A percentile compares a stretch with the other conserved stretches of the same genome.
These are phyloP conservation scores for Nesoenas mayeri DNA, from an alignment of 2,113 vertebrate species.

Conservation along the genomic window DNA sequence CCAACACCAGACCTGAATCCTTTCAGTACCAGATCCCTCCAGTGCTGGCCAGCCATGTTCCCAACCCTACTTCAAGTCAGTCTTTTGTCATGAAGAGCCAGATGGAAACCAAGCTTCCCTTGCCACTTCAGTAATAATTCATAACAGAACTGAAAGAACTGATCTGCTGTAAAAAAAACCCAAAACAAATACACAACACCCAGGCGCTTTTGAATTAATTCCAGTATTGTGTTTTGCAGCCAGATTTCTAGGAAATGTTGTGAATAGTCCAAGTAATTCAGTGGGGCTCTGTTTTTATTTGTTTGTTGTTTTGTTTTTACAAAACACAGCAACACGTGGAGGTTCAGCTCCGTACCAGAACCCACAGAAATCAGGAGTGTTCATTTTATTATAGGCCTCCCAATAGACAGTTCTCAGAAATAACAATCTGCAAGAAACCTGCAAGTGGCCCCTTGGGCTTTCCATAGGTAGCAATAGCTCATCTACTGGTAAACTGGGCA, in stretches of 20 bases:
- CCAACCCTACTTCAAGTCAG: not conserved
- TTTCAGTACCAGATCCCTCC: not conserved
- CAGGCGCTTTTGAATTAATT: constrained; percentile 57
- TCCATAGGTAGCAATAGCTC: not conserved
- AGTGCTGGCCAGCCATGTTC: not conserved
- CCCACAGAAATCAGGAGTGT: not conserved
- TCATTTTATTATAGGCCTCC: not conserved
- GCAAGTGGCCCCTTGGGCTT: not conserved
- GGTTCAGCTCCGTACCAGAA: not conserved
- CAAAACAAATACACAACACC: not conserved
- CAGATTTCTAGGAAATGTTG: constrained; percentile 65
- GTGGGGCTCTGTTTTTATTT: not conserved
- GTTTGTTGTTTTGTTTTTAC: not conserved
- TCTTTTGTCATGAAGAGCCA: not conserved
- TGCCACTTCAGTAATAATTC: constrained; percentile 45
- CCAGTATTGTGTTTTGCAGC: constrained; percentile 66
- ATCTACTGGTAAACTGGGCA: not conserved
- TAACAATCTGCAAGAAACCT: not conserved
- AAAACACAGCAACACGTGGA: constrained; percentile 9
- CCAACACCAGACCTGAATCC: not conserved
- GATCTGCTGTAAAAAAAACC: not conserved
- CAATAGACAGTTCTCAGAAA: not conserved
- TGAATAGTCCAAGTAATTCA: constrained; percentile 63
- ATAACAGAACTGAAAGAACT: constrained; percentile 35
- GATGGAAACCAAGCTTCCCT: not conserved